Evolutionary conservation across 1,140 invertebrate species (phyloP).

Genomic region (Apocrypta bakeri): DNA sequence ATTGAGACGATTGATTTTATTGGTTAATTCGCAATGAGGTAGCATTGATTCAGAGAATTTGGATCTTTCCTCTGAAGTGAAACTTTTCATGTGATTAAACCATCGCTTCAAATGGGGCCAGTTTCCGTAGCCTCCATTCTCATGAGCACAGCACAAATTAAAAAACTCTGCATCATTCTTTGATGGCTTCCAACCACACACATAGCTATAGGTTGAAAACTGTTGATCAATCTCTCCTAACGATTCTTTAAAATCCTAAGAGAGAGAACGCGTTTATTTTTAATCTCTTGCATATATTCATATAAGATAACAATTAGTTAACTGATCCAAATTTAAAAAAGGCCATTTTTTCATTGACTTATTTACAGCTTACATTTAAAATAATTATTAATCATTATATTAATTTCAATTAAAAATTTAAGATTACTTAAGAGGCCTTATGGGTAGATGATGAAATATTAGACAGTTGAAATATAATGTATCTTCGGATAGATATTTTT

Average conservation of each 20-base stretch:
- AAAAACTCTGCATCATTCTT: slow-evolving; percentile 74
- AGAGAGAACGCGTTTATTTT: slow-evolving; percentile 23
- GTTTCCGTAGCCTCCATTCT: slow-evolving; percentile 67
- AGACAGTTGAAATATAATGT: too few species aligned
- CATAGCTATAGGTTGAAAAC: slow-evolving; percentile 76
- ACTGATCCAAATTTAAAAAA: not conserved
- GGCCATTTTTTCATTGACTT: too few species aligned
- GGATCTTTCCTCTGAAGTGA: slow-evolving; percentile 72
- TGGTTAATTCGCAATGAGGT: slow-evolving; percentile 42
- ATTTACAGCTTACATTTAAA: too few species aligned
- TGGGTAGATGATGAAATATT: too few species aligned
- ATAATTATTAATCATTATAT: too few species aligned
- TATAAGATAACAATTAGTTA: not conserved
- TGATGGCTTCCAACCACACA: slow-evolving; percentile 75
- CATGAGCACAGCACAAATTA: slow-evolving; percentile 64
- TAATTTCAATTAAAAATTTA: too few species aligned
- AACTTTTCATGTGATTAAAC: slow-evolving; percentile 78
- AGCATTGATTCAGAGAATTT: slow-evolving; percentile 64
- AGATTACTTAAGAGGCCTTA: too few species aligned
- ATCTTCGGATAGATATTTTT: too few species aligned
- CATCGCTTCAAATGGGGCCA: slow-evolving; percentile 75
- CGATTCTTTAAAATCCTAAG: slow-evolving; percentile 51
- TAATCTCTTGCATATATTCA: not conserved
- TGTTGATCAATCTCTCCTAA: slow-evolving; percentile 65
- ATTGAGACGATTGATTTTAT: slow-evolving; percentile 53